These are phyloP conservation scores for Burhinus bistriatus DNA, from an alignment of 2,113 vertebrate genomes.

Conservation along the genomic window DNA sequence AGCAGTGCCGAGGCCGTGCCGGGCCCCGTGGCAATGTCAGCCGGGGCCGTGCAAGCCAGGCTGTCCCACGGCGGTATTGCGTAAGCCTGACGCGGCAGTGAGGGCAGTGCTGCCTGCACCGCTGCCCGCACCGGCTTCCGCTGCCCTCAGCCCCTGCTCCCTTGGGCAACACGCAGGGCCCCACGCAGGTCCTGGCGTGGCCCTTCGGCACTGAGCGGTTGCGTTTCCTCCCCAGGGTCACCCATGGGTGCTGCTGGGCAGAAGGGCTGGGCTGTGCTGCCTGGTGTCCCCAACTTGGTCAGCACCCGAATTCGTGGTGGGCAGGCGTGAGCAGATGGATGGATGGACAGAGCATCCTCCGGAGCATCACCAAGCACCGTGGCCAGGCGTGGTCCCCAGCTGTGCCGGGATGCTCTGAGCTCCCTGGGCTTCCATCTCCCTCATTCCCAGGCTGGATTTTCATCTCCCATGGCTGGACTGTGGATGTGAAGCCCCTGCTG, in stretches of 20 bases:
- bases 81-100: background rate
- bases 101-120: background rate
- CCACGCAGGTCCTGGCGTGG: accelerated
- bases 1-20: accelerated
- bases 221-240: background rate
- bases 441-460: background rate
- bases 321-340: accelerated
- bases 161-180: background rate
- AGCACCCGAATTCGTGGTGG: accelerated
- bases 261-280: background rate
- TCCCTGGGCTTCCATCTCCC: background rate
- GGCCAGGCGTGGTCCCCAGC: accelerated
- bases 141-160: background rate
- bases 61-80: background rate
- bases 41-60: background rate
- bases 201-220: accelerated
- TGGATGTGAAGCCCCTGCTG: accelerated
- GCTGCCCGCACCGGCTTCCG: background rate
- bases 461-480: accelerated
- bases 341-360: accelerated
- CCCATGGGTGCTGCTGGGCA: background rate
- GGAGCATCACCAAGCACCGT: accelerated
- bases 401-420: accelerated
- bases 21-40: accelerated
- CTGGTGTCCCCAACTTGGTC: background rate